These are phyloP conservation scores for Cataglyphis albicans DNA, from an alignment of 2,888 invertebrate genomes.

Conservation along the genomic window DNA sequence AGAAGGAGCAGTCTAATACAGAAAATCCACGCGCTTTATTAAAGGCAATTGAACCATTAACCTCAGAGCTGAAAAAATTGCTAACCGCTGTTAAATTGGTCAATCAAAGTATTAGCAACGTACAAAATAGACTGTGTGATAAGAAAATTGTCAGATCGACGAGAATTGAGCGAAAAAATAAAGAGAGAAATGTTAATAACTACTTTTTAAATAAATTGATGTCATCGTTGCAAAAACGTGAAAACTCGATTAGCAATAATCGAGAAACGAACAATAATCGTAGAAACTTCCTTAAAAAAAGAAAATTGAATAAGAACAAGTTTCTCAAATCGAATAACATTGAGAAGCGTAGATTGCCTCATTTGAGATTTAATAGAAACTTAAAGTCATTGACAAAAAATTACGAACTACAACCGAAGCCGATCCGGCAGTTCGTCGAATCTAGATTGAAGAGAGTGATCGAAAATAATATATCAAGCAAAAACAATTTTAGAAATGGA, in stretches of 20 bases:
- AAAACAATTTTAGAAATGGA: neutral
- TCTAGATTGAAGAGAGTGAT: neutral
- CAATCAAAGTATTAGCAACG: constrained; percentile 66
- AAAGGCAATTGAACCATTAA: constrained; percentile 72
- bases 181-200: neutral
- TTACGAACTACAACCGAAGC: neutral
- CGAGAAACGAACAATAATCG: neutral
- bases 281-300: neutral
- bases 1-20: neutral
- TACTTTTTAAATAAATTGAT: constrained; percentile 32
- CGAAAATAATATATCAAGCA: neutral
- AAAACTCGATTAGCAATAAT: neutral
- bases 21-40: constrained; percentile 53
- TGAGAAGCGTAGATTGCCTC: neutral
- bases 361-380: constrained; percentile 36
- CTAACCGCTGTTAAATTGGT: constrained; percentile 71
- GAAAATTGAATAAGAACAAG: neutral
- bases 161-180: neutral
- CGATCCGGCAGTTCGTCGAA: neutral
- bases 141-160: constrained; percentile 5
- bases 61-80: constrained; percentile 70
- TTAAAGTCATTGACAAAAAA: constrained; percentile 28
- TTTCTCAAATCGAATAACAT: neutral
- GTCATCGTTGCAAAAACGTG: neutral
- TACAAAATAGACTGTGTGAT: constrained; percentile 37